Evolutionary conservation across 2,888 invertebrate genomes (phyloP).

Genomic region (Thymelicus lineola): DNA sequence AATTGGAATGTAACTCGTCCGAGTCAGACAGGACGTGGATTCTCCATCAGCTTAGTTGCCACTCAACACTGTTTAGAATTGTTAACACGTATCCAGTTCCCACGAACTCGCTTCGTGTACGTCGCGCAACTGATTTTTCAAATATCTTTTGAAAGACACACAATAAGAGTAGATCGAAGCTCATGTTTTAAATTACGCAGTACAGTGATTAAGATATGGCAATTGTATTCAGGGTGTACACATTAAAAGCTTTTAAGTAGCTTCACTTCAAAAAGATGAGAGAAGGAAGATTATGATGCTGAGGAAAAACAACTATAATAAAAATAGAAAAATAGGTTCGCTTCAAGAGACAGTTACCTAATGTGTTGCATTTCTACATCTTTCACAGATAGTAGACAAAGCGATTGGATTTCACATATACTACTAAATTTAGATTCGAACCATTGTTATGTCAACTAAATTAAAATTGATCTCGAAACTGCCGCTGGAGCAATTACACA

Average conservation of each 20-base stretch:
- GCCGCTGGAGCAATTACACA: conserved; percentile 56
- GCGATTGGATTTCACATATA: conserved; percentile 2
- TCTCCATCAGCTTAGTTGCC: conserved; percentile 45
- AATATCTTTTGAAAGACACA: not conserved
- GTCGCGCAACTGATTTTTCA: conserved; percentile 54
- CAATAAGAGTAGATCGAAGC: not conserved
- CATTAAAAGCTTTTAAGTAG: too few relatives aligned
- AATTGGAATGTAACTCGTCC: conserved; percentile 35
- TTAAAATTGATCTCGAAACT: conserved; percentile 43
- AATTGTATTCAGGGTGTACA: too few relatives aligned
- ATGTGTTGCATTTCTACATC: not conserved
- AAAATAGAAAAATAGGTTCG: too few relatives aligned
- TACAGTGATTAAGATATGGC: too few relatives aligned
- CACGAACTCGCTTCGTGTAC: conserved; percentile 57
- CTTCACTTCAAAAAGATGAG: too few relatives aligned
- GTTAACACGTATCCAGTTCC: conserved; percentile 76
- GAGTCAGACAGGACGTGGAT: conserved; percentile 45
- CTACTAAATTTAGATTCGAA: not conserved
- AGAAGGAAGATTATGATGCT: too few relatives aligned
- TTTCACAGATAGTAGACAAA: not conserved
- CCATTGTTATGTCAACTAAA: conserved; percentile 31
- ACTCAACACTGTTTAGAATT: conserved; percentile 67
- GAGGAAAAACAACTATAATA: too few relatives aligned
- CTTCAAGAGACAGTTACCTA: not conserved
- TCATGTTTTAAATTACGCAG: too few relatives aligned